Base-by-base conservation (phyloP, 2,113 vertebrate genomes). In the Zapornia atra region DNA sequence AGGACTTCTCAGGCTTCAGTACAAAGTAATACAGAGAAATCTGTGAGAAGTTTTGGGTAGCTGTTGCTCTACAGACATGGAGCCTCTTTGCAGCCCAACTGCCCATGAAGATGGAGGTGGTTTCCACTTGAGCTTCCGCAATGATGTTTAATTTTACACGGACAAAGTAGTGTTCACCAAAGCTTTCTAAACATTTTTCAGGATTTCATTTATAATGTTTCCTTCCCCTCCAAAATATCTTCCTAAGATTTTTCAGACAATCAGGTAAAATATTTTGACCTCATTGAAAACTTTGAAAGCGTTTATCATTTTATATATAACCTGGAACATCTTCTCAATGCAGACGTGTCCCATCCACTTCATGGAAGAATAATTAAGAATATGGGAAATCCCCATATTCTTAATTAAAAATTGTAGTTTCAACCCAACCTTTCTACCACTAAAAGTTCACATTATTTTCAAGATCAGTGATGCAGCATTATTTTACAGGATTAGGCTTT, bases 211-310 rank as follows among this genome's bases (percentile, higher is more conserved):
- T 40, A 40, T 29, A 86, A 21, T 14, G 31, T 44, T 90, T 90
- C 33, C 63, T 94, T 79, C 33, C 36, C n/a, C 11, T 71, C 22
- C 21, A 51, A 88, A 85, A 51, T 56, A 40, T 44, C 34, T 71
- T 70, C 68, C 38, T 84, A 87, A 73, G 46, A 57, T 25, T 91
- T 88, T 87, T 78, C 34, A 88, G 71, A 53, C 15, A 38, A 77
- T 83, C 46, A 86, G 48, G 12, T 13, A 82, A 95, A 83, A 66
- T 77, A 71, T 75, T 91, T 84, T 84, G 42, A 5, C 61, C 33
- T 77, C 42, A 34, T 12, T 59, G n/a, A 73, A 56, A 92, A 78
- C 38, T 91, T 83, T 88, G 40, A 76, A 78, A 80, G 18, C 13
- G 1, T 17, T 57, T 60, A 46, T 92, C 78, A 34, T 0, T 46